Conservation (phyloP, 2,113 vertebrate genomes). For the Seriola rivoliana region DNA sequence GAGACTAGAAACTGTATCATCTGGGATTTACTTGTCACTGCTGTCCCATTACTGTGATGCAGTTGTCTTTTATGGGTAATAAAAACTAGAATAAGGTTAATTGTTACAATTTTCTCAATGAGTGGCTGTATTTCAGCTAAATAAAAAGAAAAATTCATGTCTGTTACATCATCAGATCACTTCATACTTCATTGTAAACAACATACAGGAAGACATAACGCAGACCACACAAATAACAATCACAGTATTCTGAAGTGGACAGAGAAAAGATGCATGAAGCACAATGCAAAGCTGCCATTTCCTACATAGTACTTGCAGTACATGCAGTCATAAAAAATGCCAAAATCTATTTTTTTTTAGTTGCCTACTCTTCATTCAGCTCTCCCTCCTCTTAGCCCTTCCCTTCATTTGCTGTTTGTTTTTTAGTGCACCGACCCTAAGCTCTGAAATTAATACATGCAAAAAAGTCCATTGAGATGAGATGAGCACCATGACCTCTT, state of each 20-base stretch:
- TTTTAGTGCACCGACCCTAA: conserved; percentile 45
- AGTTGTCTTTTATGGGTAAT: neutral
- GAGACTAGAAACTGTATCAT: neutral
- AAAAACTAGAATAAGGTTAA: neutral
- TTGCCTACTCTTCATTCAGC: conserved; percentile 3
- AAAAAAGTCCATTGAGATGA: conserved; percentile 74
- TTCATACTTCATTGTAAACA: neutral
- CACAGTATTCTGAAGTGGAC: neutral
- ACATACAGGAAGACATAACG: too few species aligned
- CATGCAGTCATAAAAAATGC: neutral
- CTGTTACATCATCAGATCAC: neutral
- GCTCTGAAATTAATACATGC: conserved; percentile 71
- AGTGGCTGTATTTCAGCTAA: neutral
- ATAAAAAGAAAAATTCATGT: neutral
- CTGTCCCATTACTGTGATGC: neutral
- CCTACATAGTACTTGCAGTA: neutral
- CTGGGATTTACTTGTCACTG: neutral
- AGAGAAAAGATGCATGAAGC: neutral
- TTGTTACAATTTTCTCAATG: neutral
- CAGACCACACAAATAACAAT: neutral
- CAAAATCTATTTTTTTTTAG: neutral
- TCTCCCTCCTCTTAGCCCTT: conserved; percentile 2
- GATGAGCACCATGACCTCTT: conserved; percentile 67
- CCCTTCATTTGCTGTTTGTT: conserved; percentile 65
- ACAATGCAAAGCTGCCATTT: neutral